Conservation (phyloP, 1,140 invertebrate species). For the Drosophila simulans region DNA sequence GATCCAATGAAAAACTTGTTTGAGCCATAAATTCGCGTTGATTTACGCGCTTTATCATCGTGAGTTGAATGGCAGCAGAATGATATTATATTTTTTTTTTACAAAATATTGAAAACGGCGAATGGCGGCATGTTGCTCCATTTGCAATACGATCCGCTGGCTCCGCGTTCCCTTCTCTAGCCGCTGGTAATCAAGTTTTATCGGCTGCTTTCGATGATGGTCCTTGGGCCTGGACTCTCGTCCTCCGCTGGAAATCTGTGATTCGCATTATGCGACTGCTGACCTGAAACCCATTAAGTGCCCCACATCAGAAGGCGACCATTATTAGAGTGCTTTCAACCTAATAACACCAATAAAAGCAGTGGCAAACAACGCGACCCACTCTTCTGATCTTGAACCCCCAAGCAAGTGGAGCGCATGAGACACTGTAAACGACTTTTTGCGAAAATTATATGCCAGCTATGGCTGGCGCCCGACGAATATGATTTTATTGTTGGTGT, state of each 20-base stretch:
- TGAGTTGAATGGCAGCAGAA: constrained; percentile 63
- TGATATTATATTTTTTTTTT: constrained; percentile 29
- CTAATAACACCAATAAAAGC: constrained; percentile 81
- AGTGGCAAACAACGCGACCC: constrained; percentile 61
- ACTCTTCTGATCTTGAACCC: constrained; percentile 8
- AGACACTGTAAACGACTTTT: constrained; percentile 68
- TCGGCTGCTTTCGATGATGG: constrained; percentile 35
- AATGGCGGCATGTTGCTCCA: constrained; percentile 31
- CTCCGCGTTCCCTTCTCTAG: constrained; percentile 2
- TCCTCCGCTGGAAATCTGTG: constrained; percentile 65
- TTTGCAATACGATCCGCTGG: constrained; percentile 29
- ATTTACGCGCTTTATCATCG: constrained; percentile 59
- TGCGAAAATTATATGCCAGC: constrained; percentile 70
- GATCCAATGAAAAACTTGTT: constrained; percentile 59
- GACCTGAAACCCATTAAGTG: constrained; percentile 79
- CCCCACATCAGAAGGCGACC: constrained; percentile 59
- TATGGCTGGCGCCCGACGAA: constrained; percentile 75
- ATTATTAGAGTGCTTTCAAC: constrained; percentile 79
- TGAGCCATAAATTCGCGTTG: constrained; percentile 58
- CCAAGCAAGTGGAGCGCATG: constrained; percentile 38
- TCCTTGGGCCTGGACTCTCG: constrained; percentile 2
- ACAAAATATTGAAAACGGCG: constrained; percentile 47
- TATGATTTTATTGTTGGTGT: constrained; percentile 80
- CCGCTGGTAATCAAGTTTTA: constrained; percentile 52
- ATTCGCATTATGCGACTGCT: constrained; percentile 75